Conservation (phyloP, 2,113 vertebrate genomes). For the Cavia aperea region DNA sequence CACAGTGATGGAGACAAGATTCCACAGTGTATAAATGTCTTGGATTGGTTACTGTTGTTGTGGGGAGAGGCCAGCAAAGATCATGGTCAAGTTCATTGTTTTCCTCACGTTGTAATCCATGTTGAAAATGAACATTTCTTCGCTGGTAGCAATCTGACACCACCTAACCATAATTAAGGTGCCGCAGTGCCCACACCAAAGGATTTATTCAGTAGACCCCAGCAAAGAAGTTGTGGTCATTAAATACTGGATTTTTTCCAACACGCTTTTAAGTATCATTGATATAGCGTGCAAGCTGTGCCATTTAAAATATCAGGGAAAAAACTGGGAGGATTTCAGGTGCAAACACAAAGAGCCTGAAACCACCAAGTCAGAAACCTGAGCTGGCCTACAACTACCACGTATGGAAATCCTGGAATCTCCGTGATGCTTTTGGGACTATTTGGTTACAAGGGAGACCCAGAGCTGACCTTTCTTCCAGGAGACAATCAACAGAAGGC, state of each 20-base stretch:
- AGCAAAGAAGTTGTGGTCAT: constrained; percentile 23
- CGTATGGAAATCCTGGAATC: constrained; percentile 61
- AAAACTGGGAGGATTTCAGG: constrained; percentile 52
- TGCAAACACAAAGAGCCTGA: constrained; percentile 56
- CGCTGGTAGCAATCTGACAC: background rate
- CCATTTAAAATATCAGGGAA: constrained; percentile 12
- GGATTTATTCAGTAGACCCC: background rate
- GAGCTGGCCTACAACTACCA: constrained; percentile 43
- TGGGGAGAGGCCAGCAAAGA: background rate
- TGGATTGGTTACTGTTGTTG: background rate
- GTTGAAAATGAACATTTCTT: constrained; percentile 4
- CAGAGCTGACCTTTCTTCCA: constrained; percentile 69
- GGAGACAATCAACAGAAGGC: constrained; percentile 71
- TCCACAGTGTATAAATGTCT: background rate
- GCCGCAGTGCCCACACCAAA: background rate
- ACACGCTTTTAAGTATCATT: constrained; percentile 36
- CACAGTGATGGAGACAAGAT: background rate
- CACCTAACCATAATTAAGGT: background rate
- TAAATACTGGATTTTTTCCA: constrained; percentile 34
- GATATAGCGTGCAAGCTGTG: background rate
- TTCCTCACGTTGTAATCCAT: background rate
- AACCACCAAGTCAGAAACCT: constrained; percentile 58
- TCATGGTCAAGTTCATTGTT: background rate
- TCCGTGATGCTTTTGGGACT: constrained; percentile 65
- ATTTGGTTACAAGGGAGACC: constrained; percentile 74